phyloP scores from a whole-genome alignment of 2,113 vertebrate genomes.

The Rana temporaria region DNA sequence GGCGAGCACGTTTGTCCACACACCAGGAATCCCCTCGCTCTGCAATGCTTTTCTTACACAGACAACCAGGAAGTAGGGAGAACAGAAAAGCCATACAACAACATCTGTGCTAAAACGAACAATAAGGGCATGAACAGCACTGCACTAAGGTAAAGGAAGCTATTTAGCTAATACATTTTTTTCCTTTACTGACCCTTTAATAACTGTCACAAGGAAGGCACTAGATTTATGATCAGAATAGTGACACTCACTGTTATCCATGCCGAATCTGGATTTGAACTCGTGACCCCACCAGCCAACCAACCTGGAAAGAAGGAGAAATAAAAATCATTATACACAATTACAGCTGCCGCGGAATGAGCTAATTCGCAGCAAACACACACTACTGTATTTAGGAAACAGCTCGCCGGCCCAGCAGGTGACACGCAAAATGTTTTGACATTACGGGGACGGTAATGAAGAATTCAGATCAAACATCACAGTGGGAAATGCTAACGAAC shows the following conservation, averaged over 20 bases:
- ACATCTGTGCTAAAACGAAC: no score
- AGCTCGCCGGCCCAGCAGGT: conserved; percentile 46
- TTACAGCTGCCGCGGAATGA: not conserved
- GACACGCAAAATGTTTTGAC: conserved; percentile 41
- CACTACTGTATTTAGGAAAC: conserved; percentile 31
- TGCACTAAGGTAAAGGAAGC: no score
- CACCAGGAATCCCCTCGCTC: no score
- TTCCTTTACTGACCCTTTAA: no score
- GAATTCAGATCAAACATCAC: conserved; percentile 24
- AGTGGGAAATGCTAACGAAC: not conserved
- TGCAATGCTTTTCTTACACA: no score
- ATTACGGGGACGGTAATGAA: not conserved
- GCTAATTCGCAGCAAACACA: conserved; percentile 3
- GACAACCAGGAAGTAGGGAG: no score
- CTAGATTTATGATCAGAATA: not conserved
- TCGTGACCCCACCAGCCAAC: conserved; percentile 93
- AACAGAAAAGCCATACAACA: no score
- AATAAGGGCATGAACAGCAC: no score
- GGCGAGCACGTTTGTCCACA: no score
- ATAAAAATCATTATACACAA: conserved; percentile 31
- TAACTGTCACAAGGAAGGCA: not conserved
- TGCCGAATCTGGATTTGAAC: conserved; percentile 85
- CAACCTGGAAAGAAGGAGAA: conserved; percentile 72
- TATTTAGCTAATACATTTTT: no score
- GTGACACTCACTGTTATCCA: conserved; percentile 86